Evolutionary conservation across 2,797 vertebrate genomes (phyloP).

Genomic region (Labeo calbasu): DNA sequence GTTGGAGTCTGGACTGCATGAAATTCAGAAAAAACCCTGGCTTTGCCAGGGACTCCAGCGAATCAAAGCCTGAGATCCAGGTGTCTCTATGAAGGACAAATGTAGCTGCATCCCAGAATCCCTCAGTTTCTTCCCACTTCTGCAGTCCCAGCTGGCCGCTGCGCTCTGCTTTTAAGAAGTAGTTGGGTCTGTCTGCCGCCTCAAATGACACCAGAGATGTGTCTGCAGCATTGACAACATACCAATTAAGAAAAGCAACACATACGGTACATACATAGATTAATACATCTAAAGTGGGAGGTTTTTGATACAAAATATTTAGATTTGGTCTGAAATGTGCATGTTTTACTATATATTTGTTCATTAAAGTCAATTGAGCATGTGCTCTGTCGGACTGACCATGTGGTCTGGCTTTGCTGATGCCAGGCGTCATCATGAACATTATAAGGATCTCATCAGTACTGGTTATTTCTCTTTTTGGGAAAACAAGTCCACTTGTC

Average conservation of each 20-base stretch:
- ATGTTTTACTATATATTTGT: background rate
- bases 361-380: background rate
- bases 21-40: slow-evolving; percentile 86
- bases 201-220: slow-evolving; percentile 89
- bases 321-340: background rate
- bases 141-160: slow-evolving; percentile 80
- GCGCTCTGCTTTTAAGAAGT: slow-evolving; percentile 81
- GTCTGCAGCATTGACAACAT: slow-evolving; percentile 75
- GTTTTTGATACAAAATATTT: background rate
- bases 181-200: slow-evolving; percentile 89
- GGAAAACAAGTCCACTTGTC: slow-evolving; percentile 73
- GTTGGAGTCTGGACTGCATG: slow-evolving; percentile 74
- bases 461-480: slow-evolving; percentile 68
- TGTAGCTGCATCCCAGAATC: slow-evolving; percentile 86
- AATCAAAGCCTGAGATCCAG: slow-evolving; percentile 86
- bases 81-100: slow-evolving; percentile 88
- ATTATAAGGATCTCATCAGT: slow-evolving; percentile 68
- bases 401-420: slow-evolving; percentile 85
- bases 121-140: slow-evolving; percentile 83
- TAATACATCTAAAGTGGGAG: background rate
- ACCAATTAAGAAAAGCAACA: background rate
- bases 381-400: slow-evolving; percentile 77
- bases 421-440: slow-evolving; percentile 94
- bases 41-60: slow-evolving; percentile 87
- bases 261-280: background rate